A percentile compares a stretch with the other conserved stretches of the same genome.
phyloP scores from a whole-genome alignment of 2,113 vertebrate species.

The Lagopus muta region DNA sequence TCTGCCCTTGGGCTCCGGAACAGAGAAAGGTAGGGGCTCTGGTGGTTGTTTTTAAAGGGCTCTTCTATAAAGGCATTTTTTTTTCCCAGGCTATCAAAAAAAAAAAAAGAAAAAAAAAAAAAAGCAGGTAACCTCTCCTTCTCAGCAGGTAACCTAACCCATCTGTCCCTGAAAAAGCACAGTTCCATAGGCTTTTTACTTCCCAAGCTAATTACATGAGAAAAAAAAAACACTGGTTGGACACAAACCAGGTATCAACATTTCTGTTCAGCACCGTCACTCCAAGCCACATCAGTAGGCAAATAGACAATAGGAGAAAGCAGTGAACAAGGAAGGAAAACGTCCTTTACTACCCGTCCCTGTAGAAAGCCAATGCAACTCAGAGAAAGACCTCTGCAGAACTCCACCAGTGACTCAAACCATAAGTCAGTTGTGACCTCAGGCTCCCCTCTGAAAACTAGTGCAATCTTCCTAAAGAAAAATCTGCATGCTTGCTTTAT shows the following conservation, averaged over 20 bases:
- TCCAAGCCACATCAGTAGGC: neutral
- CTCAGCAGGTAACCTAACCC: conserved; percentile 55
- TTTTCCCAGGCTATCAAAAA: conserved; percentile 59
- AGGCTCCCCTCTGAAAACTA: neutral
- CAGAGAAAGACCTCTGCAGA: neutral
- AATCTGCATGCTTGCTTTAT: neutral
- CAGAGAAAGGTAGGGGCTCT: conserved; percentile 31
- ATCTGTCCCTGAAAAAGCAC: conserved; percentile 10
- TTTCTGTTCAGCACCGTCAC: conserved; percentile 18
- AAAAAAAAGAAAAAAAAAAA: neutral
- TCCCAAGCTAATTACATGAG: conserved; percentile 53
- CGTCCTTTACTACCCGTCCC: neutral
- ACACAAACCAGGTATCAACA: conserved; percentile 30
- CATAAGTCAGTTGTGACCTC: neutral
- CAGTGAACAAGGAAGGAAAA: neutral
- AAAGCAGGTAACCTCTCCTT: conserved; percentile 14
- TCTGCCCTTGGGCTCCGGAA: conserved; percentile 57
- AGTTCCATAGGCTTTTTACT: neutral
- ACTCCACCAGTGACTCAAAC: neutral
- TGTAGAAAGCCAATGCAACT: neutral
- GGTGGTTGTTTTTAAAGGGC: conserved; percentile 11
- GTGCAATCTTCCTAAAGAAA: neutral
- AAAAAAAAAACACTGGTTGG: conserved; percentile 35
- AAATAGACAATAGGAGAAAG: neutral
- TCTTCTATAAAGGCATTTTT: conserved; percentile 37